phyloP scores from a whole-genome alignment of 2,888 invertebrate species.

The Sipha maydis region DNA sequence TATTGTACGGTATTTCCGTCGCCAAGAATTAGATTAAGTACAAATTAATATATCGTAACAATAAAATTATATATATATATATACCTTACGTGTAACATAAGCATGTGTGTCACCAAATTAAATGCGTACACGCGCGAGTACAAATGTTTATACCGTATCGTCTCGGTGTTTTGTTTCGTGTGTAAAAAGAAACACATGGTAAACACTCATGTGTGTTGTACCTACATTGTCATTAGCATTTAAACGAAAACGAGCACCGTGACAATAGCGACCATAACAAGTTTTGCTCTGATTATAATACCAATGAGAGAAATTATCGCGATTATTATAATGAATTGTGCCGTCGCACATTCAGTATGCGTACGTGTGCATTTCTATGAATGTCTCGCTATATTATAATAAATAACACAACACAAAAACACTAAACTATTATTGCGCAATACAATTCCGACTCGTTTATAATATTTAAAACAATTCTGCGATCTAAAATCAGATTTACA shows the following conservation, averaged over 20 bases:
- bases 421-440: neutral
- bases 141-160: neutral
- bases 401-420: neutral
- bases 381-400: neutral
- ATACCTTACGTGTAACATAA: neutral
- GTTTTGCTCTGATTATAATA: constrained; percentile 51
- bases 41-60: neutral
- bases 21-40: neutral
- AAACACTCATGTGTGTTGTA: neutral
- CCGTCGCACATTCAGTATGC: constrained; percentile 22
- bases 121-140: neutral
- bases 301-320: constrained; percentile 38
- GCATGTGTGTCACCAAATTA: constrained; percentile 31
- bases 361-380: neutral
- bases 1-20: neutral
- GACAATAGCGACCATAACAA: constrained; percentile 34
- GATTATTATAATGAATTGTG: constrained; percentile 44
- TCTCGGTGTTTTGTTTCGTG: constrained; percentile 7
- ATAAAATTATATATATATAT: too few relatives aligned
- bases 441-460: neutral
- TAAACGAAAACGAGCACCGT: constrained; percentile 19
- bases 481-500: neutral
- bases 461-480: constrained; percentile 14
- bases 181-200: neutral
- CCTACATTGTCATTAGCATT: neutral